These are phyloP conservation scores for Pegea sp. DNA, from an alignment of 23 tunicate genomes.

Conservation along the genomic window DNA sequence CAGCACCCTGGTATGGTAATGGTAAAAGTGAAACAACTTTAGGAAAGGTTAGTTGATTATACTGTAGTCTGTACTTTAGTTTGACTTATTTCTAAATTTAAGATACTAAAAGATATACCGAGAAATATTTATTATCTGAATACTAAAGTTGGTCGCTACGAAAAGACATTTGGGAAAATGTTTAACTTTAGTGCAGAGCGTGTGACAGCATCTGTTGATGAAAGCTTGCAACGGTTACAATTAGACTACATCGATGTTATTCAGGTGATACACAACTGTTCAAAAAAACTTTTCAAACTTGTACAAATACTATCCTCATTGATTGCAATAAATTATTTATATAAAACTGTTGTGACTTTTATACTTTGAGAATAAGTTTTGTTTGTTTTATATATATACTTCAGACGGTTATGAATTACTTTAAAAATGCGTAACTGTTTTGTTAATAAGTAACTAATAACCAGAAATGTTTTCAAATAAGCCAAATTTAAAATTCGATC, in stretches of 20 bases:
- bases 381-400: too few species aligned
- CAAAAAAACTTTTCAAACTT: too few species aligned
- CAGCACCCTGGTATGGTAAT: conserved; percentile 89
- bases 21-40: conserved; percentile 54
- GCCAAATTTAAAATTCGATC: too few species aligned
- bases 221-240: conserved; percentile 47
- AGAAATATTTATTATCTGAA: conserved; percentile 2
- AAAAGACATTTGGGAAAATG: conserved; percentile 27
- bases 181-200: conserved; percentile 84
- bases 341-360: too few species aligned
- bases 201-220: conserved; percentile 57
- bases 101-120: not conserved
- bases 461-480: too few species aligned
- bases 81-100: not conserved
- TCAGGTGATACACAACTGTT: too few species aligned
- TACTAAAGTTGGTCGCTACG: conserved; percentile 67
- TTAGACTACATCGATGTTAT: conserved; percentile 62
- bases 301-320: too few species aligned
- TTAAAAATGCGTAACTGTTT: too few species aligned
- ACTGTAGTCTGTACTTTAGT: not conserved
- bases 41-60: conserved; percentile 22
- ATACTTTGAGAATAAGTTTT: too few species aligned
- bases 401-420: too few species aligned
- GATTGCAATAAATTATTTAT: too few species aligned
- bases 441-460: too few species aligned